phyloP scores from a whole-genome alignment of 2,888 invertebrate species.

The Mesorhabditis sp. region DNA sequence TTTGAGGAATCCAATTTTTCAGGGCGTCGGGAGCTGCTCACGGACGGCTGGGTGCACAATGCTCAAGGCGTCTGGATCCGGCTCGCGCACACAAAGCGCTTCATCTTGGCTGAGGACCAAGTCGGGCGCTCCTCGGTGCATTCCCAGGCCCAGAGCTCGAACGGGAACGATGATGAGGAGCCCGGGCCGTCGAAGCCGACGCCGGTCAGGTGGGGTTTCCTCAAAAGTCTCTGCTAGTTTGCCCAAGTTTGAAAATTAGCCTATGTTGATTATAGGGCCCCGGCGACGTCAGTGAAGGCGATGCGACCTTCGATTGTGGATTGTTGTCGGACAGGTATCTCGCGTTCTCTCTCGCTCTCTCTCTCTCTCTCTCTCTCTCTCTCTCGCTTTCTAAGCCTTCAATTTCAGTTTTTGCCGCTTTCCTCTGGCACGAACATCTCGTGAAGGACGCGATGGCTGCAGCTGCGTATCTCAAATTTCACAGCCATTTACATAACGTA shows the following conservation, averaged over 20 bases:
- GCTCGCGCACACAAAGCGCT: slow-evolving; percentile 29
- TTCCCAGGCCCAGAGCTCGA: slow-evolving; percentile 32
- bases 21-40: slow-evolving; percentile 29
- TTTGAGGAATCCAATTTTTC: neutral
- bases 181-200: neutral
- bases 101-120: slow-evolving; percentile 36
- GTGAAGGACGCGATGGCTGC: slow-evolving; percentile 97
- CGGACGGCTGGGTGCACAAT: slow-evolving; percentile 46
- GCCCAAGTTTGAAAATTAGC: neutral
- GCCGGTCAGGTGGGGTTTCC: too few species aligned
- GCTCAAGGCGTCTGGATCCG: slow-evolving; percentile 44
- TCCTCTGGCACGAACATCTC: slow-evolving; percentile 93
- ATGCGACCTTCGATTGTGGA: slow-evolving; percentile 47
- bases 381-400: neutral
- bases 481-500: slow-evolving; percentile 57
- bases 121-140: slow-evolving; percentile 21
- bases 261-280: neutral
- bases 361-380: neutral
- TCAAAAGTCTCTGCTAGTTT: neutral
- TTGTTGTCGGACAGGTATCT: slow-evolving; percentile 65
- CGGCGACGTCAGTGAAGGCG: slow-evolving; percentile 15
- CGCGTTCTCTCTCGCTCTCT: too few species aligned
- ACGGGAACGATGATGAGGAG: slow-evolving; percentile 42
- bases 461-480: slow-evolving; percentile 87
- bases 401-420: slow-evolving; percentile 78